Base-by-base conservation (phyloP, 1,140 invertebrate species). In the Polypedilum pembai region DNA sequence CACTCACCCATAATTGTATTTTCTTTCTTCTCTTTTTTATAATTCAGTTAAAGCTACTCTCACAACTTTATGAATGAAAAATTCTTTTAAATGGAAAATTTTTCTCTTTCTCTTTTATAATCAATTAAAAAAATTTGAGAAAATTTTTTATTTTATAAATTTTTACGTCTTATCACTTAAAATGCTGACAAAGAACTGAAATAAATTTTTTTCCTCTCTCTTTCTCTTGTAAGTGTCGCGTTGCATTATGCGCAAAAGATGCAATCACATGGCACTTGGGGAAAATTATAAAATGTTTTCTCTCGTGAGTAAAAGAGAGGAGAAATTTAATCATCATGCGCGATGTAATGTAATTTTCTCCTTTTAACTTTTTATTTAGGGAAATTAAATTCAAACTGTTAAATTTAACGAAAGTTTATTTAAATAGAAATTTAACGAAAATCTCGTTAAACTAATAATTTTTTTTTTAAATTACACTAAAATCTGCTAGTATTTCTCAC, bases 111-210 rank as follows among this genome's bases (percentile, higher is more conserved):
- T 45, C 41, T 45, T 8, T 45, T 45, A 12, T n/a, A 12, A 56
- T 12, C 45, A 56, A 56, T 56, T n/a, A 56, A 56, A 45, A 45
- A 45, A 2, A 45, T 0, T 69, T 69, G n/a, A n/a, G n/a, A n/a
- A n/a, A n/a, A 18, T 69, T 69, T 21, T 69, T 20, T 21, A 4
- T 20, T 7, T 18, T 18, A 20, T 8, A 69, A 69, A 18, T 69
- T 69, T 69, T 69, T 18, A 56, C 12, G 20, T 18, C 17, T 69
- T 69, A 69, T 69, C 65, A 69, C 65, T 20, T 21, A 18, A 18
- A 69, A 5, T 69, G 65, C 65, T 21, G 18, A 69, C 65, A 69
- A 69, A 69, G 65, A 69, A 69, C 65, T 69, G 17, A 69, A 21
- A n/a, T n/a, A n/a, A 7, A 7, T 15, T 15, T 56, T n/a, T n/a